Conservation (phyloP, 2,888 invertebrate genomes). For the Stenotaenia linearis region DNA sequence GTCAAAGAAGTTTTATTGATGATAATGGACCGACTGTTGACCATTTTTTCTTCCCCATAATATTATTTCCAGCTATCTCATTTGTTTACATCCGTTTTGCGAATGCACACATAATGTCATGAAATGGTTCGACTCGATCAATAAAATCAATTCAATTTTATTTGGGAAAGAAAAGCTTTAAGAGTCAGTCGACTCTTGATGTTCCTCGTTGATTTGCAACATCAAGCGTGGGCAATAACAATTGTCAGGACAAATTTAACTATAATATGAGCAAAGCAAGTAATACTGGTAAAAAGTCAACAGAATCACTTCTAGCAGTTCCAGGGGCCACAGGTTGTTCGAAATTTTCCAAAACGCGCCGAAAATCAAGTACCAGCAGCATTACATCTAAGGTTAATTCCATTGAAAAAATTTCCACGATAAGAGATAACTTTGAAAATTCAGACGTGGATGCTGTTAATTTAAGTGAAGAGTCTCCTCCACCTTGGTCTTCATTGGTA, state of each 20-base stretch:
- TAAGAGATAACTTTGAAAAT: background rate
- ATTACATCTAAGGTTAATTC: background rate
- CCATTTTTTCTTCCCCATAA: background rate
- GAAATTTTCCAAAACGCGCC: background rate
- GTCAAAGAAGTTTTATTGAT: background rate
- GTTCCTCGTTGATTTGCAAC: background rate
- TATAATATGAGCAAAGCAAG: background rate
- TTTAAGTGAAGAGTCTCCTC: background rate
- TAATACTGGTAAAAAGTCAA: background rate
- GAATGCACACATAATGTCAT: background rate
- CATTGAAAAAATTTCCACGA: background rate
- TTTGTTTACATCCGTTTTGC: background rate
- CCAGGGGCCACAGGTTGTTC: background rate
- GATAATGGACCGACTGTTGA: background rate
- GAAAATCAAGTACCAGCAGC: background rate
- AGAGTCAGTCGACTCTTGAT: background rate
- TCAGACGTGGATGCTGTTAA: background rate
- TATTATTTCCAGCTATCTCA: background rate
- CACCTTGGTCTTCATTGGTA: background rate
- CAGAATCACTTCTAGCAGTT: background rate
- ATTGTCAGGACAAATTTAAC: background rate
- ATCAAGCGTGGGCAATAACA: too few species aligned
- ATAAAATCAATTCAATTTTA: background rate
- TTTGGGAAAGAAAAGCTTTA: background rate
- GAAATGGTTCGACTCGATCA: background rate